Percentiles rank a stretch among this genome's conserved stretches.
Evolutionary conservation across 2,113 vertebrate genomes (phyloP).

Genomic region (Rousettus leschenaultii): DNA sequence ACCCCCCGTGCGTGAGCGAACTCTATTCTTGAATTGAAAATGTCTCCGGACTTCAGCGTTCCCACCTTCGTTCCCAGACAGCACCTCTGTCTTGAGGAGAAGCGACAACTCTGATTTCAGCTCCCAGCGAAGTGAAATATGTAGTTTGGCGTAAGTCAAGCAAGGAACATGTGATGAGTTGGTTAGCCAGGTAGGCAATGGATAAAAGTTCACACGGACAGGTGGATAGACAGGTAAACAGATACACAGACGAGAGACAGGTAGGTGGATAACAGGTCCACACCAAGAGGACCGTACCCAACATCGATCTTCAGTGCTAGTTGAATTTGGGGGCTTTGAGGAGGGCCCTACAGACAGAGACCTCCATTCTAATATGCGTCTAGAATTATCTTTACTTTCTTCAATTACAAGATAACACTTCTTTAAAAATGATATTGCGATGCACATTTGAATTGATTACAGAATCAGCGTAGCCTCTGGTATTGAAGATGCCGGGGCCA

Average conservation of each 20-base stretch:
- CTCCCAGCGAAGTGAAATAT: neutral
- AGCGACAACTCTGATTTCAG: too few relatives aligned
- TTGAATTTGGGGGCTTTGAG: neutral
- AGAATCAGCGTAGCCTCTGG: accelerated
- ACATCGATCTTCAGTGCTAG: accelerated
- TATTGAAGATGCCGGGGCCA: accelerated
- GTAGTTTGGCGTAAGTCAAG: neutral
- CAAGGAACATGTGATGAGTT: neutral
- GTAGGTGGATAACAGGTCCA: too few relatives aligned
- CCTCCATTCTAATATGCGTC: accelerated
- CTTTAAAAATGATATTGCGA: neutral
- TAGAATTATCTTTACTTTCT: neutral
- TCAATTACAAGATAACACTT: neutral
- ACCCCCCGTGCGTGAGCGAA: too few relatives aligned
- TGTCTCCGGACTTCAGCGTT: accelerated
- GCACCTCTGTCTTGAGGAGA: accelerated
- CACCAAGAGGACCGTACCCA: accelerated
- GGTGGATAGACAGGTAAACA: neutral
- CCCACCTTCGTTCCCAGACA: too few relatives aligned
- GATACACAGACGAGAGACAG: neutral
- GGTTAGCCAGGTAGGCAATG: neutral
- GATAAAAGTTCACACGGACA: neutral
- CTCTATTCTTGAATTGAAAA: neutral
- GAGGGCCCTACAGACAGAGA: too few relatives aligned
- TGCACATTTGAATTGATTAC: too few relatives aligned